Conservation (phyloP, 2,113 vertebrate species). For the Festucalex cinctus region DNA sequence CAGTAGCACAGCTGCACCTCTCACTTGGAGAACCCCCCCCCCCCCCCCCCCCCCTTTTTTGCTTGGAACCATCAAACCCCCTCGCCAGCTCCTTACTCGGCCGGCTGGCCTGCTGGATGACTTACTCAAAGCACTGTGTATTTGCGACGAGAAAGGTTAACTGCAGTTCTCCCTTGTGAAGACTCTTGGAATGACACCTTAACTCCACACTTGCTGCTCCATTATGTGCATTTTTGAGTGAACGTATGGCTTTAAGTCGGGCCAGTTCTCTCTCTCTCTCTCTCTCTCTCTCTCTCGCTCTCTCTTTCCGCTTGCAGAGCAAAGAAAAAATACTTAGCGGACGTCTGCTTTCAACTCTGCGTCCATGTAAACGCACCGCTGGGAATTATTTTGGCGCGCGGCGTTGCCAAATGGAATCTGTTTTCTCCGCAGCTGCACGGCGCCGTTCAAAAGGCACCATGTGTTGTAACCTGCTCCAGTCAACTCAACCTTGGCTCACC, state of each 20-base stretch:
- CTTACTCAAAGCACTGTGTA: constrained; percentile 39
- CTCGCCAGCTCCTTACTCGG: constrained; percentile 16
- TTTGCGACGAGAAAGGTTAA: constrained; percentile 13
- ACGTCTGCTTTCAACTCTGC: constrained; percentile 46
- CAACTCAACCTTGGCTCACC: constrained; percentile 72
- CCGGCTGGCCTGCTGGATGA: constrained; percentile 14
- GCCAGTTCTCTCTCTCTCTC: constrained; percentile 15
- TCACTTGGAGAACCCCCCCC: constrained; percentile 36
- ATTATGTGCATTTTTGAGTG: constrained; percentile 22
- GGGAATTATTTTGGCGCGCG: constrained; percentile 49
- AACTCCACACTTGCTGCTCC: not conserved
- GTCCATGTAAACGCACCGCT: constrained; percentile 55
- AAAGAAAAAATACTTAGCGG: constrained; percentile 25
- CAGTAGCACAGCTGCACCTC: constrained; percentile 72
- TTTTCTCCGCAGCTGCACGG: constrained; percentile 68
- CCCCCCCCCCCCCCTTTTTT: constrained; percentile 23
- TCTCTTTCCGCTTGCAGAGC: constrained; percentile 18
- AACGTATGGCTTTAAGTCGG: constrained; percentile 14
- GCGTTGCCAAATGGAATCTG: constrained; percentile 62
- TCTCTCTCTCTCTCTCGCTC: constrained; percentile 13
- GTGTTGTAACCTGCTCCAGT: constrained; percentile 69
- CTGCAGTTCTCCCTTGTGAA: no score
- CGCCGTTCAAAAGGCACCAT: constrained; percentile 64
- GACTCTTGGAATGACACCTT: constrained; percentile 3
- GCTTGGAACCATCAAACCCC: constrained; percentile 9